phyloP scores from a whole-genome alignment of 2,113 vertebrate genomes.

The Strigops habroptila region DNA sequence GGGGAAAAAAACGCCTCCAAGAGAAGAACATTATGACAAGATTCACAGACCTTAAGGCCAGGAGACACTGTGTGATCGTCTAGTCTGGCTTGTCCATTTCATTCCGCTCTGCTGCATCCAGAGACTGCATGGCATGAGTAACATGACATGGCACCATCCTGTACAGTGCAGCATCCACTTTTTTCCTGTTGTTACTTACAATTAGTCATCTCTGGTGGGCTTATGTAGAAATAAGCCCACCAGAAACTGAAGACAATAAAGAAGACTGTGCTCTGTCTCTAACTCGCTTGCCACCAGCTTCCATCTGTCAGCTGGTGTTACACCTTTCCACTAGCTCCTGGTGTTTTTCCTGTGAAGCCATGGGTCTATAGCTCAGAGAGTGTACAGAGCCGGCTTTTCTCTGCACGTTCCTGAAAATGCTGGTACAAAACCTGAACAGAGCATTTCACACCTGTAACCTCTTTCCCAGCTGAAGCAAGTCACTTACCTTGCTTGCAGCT shows the following conservation, averaged over 20 bases:
- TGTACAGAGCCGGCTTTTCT: not conserved
- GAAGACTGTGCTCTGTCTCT: not conserved
- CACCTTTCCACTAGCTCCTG: not conserved
- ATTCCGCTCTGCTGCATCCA: not conserved
- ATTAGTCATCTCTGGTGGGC: not conserved
- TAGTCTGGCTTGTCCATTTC: not conserved
- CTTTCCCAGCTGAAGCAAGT: not conserved
- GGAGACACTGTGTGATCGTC: not conserved
- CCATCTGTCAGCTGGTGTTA: not conserved
- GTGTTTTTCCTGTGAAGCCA: not conserved
- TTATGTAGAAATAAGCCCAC: not conserved
- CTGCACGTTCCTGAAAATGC: not conserved
- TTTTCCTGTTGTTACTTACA: not conserved
- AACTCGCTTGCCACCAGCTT: not conserved
- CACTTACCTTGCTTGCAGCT: not conserved
- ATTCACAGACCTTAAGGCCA: not conserved
- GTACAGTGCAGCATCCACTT: not conserved
- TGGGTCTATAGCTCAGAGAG: not conserved
- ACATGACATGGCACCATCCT: not conserved
- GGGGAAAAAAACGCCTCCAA: fast-evolving
- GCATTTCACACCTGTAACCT: not conserved
- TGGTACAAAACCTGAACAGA: not conserved
- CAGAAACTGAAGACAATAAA: not conserved
- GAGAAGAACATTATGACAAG: not conserved
- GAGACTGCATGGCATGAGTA: fast-evolving